Base-by-base conservation (phyloP, 2,888 invertebrate genomes). In the Cordilura impudica region DNA sequence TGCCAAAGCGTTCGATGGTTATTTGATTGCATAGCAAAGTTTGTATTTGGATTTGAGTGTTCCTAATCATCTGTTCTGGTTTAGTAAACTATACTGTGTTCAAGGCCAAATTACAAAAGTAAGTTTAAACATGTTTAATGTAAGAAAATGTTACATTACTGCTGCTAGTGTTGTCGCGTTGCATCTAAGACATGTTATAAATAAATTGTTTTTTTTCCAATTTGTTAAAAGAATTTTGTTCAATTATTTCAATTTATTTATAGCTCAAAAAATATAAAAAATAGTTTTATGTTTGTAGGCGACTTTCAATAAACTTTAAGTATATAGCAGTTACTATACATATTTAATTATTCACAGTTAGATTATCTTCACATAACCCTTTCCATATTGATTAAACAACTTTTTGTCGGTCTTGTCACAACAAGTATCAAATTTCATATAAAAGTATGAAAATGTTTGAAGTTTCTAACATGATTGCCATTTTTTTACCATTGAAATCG, bases 41-140 rank as follows among this genome's bases (percentile, higher is more conserved):
- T 61, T 63, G 31, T 63, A 61, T 1, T 31, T 16, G 16, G 45
- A 31, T 61, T 16, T 18, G 19, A 31, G 23, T 43, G 70, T 65
- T 70, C 76, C 70, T 70, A 76, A 65, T 76, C 70, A 70, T 70
- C 65, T 65, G 76, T 70, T 65, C 70, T 65, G 70, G 70, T 76
- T 70, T 70, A 58, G 56, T 70, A 70, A 70, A 65, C 58, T 58
- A 70, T 63, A 54, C 39, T 45, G 51, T 61, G 43, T 56, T 60
- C 65, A 77, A 71, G 70, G 76, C 71, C 76, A 66, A 14, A 58
- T 66, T 53, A 53, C 71, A 43, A 66, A 60, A 66, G 53, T 56
- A 77, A 70, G 45, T 71, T 65, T 66, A 31, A 35, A 65, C 43
- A 76, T 58, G 66, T 58, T 66, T 31, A 61, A 16, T 61, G 31